Evolutionary conservation across 2,113 vertebrate species (phyloP).

Genomic region (Ochotona princeps): DNA sequence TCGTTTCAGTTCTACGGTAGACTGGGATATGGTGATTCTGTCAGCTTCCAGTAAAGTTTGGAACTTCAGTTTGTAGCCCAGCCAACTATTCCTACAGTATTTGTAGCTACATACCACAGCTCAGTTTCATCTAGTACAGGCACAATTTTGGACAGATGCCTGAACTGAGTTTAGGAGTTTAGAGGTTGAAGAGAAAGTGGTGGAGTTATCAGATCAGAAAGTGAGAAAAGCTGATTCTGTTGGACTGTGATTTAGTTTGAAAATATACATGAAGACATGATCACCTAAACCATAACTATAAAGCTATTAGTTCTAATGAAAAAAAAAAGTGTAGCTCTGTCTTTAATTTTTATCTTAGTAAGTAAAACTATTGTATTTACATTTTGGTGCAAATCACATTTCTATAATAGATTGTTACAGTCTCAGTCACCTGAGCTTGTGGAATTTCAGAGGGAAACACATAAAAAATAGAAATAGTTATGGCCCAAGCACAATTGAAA

Average conservation of each 20-base stretch:
- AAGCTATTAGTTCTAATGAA: not conserved
- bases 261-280: not conserved
- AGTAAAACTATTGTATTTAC: not conserved
- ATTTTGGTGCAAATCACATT: not conserved
- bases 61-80: not conserved
- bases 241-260: not conserved
- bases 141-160: not conserved
- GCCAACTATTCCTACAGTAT: not conserved
- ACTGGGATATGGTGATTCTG: not conserved
- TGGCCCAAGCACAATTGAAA: not conserved
- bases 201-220: not conserved
- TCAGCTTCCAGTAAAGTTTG: conserved; percentile 27
- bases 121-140: not conserved
- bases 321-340: not conserved
- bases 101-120: not conserved
- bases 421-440: not conserved
- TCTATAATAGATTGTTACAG: not conserved
- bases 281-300: not conserved
- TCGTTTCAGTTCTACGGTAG: not conserved
- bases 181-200: not conserved
- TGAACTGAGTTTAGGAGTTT: not conserved
- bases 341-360: not conserved
- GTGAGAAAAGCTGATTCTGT: not conserved
- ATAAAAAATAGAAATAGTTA: not conserved
- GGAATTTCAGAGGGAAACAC: not conserved